Base-by-base conservation (phyloP, 2,888 invertebrate genomes). In the Galerucella calmariensis region DNA sequence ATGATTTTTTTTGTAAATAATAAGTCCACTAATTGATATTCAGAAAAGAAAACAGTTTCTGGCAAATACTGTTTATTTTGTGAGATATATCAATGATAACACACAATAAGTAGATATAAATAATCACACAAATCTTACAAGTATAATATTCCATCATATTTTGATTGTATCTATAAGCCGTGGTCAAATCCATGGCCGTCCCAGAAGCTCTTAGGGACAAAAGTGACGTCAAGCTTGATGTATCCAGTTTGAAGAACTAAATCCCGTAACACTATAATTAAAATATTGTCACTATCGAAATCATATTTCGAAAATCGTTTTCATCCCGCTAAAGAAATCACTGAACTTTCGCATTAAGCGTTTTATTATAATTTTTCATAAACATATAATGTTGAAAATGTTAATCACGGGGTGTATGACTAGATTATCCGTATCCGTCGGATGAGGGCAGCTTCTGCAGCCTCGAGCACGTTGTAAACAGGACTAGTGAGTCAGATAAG, bases 91-190 rank as follows among this genome's bases (percentile, higher is more conserved):
- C 1, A 41, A 41, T 41, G 8, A 9, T 8, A 41, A 41, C 2
- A n/a, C 0, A 16, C 10, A 51, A 3, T 14, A 24, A n/a, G 2
- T 8, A 20, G 11, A 6, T 46, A 35, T 1, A 20, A 16, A 48
- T 53, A 63, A 70, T 16, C 51, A 27, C 65, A 72, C 63, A 48
- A 70, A 66, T 72, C 95, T 95, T 92, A 96, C 96, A 97, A 88
- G 97, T 97, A 87, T 97, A 97, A 90, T 97, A 97, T 91, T 98
- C 98, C 97, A 97, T 97, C 97, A 97, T 97, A 88, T 97, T 97
- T 87, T 97, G 97, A 89, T 97, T 97, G 91, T 97, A 97, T 85
- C 97, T 92, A 89, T 97, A 97, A 84, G 97, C 96, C 86, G 96
- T 96, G 86, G 95, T 95, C 85, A 97, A 92, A 89, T 97, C 97